Conservation (phyloP, 2,113 vertebrate genomes). For the Pantherophis guttatus region DNA sequence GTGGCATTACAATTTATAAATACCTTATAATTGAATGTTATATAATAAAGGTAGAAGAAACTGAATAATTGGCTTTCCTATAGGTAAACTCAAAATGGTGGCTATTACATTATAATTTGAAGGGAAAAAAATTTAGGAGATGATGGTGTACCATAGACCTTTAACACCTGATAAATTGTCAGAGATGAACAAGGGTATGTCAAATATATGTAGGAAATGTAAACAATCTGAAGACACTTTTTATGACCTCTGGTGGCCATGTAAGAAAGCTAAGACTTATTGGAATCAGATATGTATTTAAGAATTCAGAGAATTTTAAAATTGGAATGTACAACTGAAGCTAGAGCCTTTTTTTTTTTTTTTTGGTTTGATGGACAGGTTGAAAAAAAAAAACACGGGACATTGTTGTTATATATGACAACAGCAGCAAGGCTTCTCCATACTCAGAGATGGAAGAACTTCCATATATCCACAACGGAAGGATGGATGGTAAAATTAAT, state of each 20-base stretch:
- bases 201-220: not conserved
- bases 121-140: too few relatives aligned
- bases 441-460: not conserved
- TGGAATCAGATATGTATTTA: not conserved
- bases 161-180: not conserved
- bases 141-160: not conserved
- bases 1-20: not conserved
- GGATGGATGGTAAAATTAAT: not conserved
- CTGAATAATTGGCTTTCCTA: not conserved
- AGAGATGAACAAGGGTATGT: not conserved
- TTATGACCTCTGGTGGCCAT: not conserved
- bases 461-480: not conserved
- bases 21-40: not conserved
- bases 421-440: not conserved
- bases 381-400: not conserved
- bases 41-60: not conserved
- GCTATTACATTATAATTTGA: not conserved
- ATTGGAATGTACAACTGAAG: not conserved
- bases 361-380: not conserved
- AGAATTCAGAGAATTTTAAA: not conserved
- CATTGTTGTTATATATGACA: not conserved
- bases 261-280: not conserved
- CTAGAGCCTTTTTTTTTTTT: not conserved
- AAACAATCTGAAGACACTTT: not conserved
- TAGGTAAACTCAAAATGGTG: not conserved